phyloP scores from a whole-genome alignment of 2,797 vertebrate genomes.

The Fistularia tabacaria region DNA sequence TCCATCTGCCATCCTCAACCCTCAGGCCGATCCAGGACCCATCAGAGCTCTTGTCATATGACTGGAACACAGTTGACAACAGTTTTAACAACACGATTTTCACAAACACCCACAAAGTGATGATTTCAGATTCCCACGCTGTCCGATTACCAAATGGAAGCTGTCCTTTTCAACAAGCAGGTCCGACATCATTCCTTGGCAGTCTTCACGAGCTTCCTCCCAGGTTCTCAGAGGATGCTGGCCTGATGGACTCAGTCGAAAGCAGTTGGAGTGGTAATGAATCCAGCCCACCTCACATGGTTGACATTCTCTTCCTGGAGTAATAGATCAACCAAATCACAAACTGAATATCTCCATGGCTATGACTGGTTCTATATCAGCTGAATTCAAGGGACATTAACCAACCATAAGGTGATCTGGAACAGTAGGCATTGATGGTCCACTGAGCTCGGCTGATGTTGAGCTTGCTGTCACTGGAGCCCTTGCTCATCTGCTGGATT shows the following conservation, averaged over 20 bases:
- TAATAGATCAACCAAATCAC: neutral
- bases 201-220: slow-evolving; percentile 27
- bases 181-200: slow-evolving; percentile 21
- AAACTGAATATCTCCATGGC: neutral
- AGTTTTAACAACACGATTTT: neutral
- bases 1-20: slow-evolving; percentile 24
- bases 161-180: slow-evolving; percentile 22
- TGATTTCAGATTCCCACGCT: neutral
- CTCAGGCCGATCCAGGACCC: slow-evolving; percentile 60
- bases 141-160: slow-evolving; percentile 5
- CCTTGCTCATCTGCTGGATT: neutral
- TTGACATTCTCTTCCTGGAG: slow-evolving; percentile 34
- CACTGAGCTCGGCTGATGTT: slow-evolving; percentile 23
- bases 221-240: neutral
- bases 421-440: slow-evolving; percentile 45
- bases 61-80: slow-evolving; percentile 40
- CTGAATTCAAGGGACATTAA: neutral
- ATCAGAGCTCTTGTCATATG: neutral
- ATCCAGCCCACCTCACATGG: slow-evolving; percentile 18
- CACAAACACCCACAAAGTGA: fast-evolving
- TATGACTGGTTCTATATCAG: neutral
- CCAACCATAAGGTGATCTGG: neutral
- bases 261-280: slow-evolving; percentile 21
- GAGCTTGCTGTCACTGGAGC: no score
- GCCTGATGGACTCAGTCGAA: neutral